Percentiles rank a stretch among this genome's conserved stretches.
phyloP scores from a whole-genome alignment of 2,797 vertebrate genomes.

The Onychomys torridus region DNA sequence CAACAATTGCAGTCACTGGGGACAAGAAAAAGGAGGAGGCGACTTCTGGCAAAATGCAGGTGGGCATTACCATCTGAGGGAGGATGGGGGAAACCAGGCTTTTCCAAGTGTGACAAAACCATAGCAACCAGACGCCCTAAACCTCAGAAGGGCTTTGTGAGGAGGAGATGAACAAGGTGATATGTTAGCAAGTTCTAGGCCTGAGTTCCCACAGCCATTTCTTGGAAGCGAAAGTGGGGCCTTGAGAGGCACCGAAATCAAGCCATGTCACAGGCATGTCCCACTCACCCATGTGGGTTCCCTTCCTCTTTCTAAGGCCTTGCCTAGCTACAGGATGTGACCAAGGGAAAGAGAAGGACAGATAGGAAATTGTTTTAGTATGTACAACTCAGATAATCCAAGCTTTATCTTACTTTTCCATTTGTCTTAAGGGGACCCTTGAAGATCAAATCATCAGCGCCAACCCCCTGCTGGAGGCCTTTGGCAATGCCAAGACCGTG shows the following conservation, averaged over 20 bases:
- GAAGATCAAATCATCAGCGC: slow-evolving; percentile 96
- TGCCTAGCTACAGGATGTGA: neutral
- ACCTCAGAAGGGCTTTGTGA: neutral
- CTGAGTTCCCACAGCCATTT: neutral
- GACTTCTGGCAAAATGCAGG: slow-evolving; percentile 83
- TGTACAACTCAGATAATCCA: neutral
- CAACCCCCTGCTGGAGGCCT: slow-evolving; percentile 94
- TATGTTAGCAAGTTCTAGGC: neutral
- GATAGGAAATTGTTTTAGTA: neutral
- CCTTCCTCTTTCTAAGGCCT: neutral
- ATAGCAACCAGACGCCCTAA: neutral
- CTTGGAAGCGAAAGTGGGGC: neutral
- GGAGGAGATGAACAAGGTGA: neutral
- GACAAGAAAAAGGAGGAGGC: slow-evolving; percentile 91
- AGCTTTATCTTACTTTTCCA: neutral
- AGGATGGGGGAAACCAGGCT: neutral
- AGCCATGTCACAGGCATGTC: neutral
- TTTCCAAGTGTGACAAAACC: neutral
- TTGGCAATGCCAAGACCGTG: slow-evolving; percentile 95
- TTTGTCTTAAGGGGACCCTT: slow-evolving; percentile 90
- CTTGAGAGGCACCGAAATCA: neutral
- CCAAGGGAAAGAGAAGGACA: neutral
- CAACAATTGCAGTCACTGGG: slow-evolving; percentile 91
- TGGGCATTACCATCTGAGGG: slow-evolving; percentile 19
- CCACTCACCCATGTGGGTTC: neutral